Percentiles rank a stretch among this genome's conserved stretches.
phyloP scores from a whole-genome alignment of 2,797 vertebrate species.

The Molothrus ater region DNA sequence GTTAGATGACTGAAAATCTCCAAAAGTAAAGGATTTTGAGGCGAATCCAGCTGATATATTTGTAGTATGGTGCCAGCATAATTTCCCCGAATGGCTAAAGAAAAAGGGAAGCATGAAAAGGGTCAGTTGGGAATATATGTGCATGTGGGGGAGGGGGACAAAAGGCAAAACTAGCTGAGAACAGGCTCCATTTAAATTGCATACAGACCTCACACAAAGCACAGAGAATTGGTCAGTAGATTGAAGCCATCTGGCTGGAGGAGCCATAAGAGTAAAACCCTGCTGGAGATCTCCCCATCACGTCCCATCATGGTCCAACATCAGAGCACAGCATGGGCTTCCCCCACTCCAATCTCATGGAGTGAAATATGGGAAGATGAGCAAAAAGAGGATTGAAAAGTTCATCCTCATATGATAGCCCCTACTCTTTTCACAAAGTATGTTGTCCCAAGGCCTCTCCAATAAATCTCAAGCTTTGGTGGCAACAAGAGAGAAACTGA shows the following conservation, averaged over 20 bases:
- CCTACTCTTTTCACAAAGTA: background rate
- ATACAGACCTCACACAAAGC: conserved; percentile 68
- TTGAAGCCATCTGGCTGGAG: conserved; percentile 73
- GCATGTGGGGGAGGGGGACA: conserved; percentile 31
- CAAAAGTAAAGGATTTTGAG: conserved; percentile 22
- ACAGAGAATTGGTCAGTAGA: conserved; percentile 67
- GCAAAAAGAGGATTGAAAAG: conserved; percentile 2
- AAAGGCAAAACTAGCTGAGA: conserved; percentile 62
- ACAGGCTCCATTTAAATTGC: conserved; percentile 57
- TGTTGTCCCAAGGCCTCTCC: background rate
- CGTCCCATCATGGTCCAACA: conserved; percentile 52
- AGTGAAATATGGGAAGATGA: conserved; percentile 41
- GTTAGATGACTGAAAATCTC: background rate
- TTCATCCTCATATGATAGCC: background rate
- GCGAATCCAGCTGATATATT: background rate
- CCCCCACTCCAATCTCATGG: background rate
- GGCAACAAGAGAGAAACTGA: conserved; percentile 3
- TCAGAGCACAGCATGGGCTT: conserved; percentile 22
- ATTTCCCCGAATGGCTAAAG: conserved; percentile 9
- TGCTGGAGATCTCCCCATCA: conserved; percentile 58
- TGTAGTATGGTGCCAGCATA: conserved; percentile 27
- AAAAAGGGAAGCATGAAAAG: conserved; percentile 23
- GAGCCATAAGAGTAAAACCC: conserved; percentile 55
- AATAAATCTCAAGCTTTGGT: background rate
- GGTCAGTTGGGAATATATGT: conserved; percentile 45